Evolutionary conservation across 1,140 invertebrate species (phyloP), one percentile per base, ranked within the genome.

Genomic region (Sipha flava): DNA sequence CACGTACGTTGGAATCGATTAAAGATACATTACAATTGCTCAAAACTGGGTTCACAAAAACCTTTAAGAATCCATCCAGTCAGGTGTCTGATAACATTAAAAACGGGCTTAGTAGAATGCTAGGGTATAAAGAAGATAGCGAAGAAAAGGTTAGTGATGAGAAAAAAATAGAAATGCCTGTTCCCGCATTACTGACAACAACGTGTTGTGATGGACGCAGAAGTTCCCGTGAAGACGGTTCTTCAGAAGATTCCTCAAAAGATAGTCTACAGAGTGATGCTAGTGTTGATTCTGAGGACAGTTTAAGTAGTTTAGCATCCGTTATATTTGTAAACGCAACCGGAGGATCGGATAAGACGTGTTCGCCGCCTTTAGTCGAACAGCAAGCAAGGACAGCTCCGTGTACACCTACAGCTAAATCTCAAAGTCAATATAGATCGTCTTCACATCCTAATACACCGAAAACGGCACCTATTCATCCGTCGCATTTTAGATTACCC

Each of bases 231-330:
- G 94, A 95, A 85, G 94, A 95, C 81, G 93, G 93, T 9, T 75
- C 70, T 18, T 95, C 94, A 0, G 94, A 96, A 84, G 95, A 94
- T 0, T 94, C 93, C 1, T 96, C 96, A 86, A 94, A 96, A 83
- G 94, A 93, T 83, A 95, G 94, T 85, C 87, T 96, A 62, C 94
- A 96, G 85, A 95, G 94, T 85, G 94, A 96, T 83, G 96, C 95
- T 0, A 95, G 94, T 85, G 92, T 96, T 3, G 94, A 96, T 85
- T 95, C 93, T 2, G 94, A 96, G 86, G 94, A 96, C 82, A 95
- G 93, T 86, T 94, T 95, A 84, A 93, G 73, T 59, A 77, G 73
- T 59, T 57, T 77, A 40, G 73, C 73, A 18, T 77, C 73, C 7
- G 73, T 77, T 18, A 77, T 77, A 40, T 77, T 77, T 23, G 73